Percentiles rank a stretch among this genome's conserved stretches.
Conservation (phyloP, 2,797 vertebrate genomes). For the Euphonia xanthogaster region DNA sequence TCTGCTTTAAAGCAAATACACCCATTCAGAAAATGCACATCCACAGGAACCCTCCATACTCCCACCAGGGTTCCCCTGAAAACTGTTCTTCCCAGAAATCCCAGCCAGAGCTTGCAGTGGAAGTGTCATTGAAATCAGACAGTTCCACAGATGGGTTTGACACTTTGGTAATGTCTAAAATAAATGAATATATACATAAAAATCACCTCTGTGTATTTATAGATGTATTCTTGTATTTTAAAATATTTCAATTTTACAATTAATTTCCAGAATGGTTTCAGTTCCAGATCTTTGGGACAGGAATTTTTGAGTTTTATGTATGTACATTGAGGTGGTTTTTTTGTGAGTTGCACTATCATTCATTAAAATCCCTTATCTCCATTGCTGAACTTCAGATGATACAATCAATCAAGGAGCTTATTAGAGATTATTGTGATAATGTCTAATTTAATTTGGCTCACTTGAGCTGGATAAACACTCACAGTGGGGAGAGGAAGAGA, state of each 20-base stretch:
- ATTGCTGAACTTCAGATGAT: not conserved
- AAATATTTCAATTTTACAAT: not conserved
- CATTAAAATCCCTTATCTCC: not conserved
- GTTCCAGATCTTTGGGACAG: not conserved
- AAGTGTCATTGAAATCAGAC: not conserved
- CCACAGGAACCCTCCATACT: accelerated
- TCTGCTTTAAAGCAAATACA: not conserved
- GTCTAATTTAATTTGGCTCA: not conserved
- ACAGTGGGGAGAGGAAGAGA: accelerated
- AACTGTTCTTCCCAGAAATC: not conserved
- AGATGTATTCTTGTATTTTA: not conserved
- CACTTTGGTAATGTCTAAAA: not conserved
- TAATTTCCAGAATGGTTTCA: not conserved
- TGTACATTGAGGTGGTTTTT: accelerated
- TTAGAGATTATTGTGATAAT: not conserved
- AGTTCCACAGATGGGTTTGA: accelerated
- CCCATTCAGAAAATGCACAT: not conserved
- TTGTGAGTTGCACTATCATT: not conserved
- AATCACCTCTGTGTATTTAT: not conserved
- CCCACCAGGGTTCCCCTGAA: not conserved
- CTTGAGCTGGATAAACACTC: not conserved
- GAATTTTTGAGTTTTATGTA: not conserved
- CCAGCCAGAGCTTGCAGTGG: not conserved
- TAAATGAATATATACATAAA: not conserved
- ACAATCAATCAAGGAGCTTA: not conserved